Percentiles rank a stretch among this genome's conserved stretches.
phyloP scores from a whole-genome alignment of 2,888 invertebrate species.

The Oasisia sp. region DNA sequence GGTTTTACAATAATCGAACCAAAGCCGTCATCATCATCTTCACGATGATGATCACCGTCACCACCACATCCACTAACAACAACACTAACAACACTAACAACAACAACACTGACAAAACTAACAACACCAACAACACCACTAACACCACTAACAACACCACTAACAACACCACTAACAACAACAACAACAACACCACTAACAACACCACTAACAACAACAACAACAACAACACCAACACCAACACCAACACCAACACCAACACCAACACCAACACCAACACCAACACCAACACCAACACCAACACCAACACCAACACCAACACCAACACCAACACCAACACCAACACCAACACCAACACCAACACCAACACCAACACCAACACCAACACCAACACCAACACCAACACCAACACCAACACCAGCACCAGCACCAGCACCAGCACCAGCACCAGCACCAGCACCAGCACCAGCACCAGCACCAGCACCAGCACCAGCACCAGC shows the following conservation, averaged over 20 bases:
- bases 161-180: not conserved
- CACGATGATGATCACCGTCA: too few relatives aligned
- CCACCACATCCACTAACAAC: too few relatives aligned
- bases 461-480: not conserved
- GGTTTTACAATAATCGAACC: too few relatives aligned
- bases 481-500: not conserved
- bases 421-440: too few relatives aligned
- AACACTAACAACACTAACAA: not conserved
- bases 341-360: not conserved
- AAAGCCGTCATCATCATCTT: too few relatives aligned
- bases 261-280: too few relatives aligned
- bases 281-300: not conserved
- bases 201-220: not conserved
- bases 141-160: not conserved
- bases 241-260: too few relatives aligned
- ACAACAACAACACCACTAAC: not conserved
- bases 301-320: not conserved
- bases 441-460: not conserved
- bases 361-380: too few relatives aligned
- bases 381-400: too few relatives aligned
- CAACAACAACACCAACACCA: not conserved
- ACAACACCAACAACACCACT: not conserved
- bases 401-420: too few relatives aligned
- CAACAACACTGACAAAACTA: not conserved
- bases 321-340: not conserved